Evolutionary conservation across 2,888 invertebrate species (phyloP).

Genomic region (Drosophila anomelani): DNA sequence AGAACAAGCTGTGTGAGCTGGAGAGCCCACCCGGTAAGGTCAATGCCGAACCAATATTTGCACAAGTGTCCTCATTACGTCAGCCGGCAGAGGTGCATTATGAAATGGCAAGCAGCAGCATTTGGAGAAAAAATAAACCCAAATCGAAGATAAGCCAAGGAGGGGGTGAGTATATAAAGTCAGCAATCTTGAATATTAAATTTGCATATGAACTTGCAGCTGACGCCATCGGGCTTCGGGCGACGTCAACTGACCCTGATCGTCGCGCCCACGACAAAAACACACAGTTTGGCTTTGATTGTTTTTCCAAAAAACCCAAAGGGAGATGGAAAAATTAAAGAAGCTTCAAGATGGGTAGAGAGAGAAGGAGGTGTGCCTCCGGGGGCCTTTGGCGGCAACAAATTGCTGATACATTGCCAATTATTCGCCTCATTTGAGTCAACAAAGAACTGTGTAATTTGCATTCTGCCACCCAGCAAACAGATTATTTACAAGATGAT

Average conservation of each 20-base stretch:
- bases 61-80: constrained; percentile 57
- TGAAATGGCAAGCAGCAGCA: constrained; percentile 26
- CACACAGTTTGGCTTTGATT: constrained; percentile 33
- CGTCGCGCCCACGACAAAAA: constrained; percentile 36
- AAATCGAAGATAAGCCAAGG: constrained; percentile 1
- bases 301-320: constrained; percentile 19
- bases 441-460: constrained; percentile 45
- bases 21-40: constrained; percentile 35
- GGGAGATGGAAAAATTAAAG: constrained; percentile 6
- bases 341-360: not conserved
- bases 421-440: constrained; percentile 55
- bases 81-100: constrained; percentile 16
- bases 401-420: constrained; percentile 65
- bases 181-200: constrained; percentile 30
- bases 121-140: constrained; percentile 20
- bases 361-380: not conserved
- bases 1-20: not conserved
- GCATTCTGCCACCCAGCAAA: constrained; percentile 41
- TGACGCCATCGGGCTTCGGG: constrained; percentile 26
- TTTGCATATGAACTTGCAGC: constrained; percentile 35
- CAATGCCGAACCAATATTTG: constrained; percentile 65
- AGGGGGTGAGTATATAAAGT: constrained; percentile 3
- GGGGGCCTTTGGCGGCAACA: constrained; percentile 27
- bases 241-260: constrained; percentile 29
- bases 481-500: constrained; percentile 63